These are phyloP conservation scores for Calcarius lapponicus DNA, from an alignment of 2,797 vertebrate genomes.

Conservation along the genomic window DNA sequence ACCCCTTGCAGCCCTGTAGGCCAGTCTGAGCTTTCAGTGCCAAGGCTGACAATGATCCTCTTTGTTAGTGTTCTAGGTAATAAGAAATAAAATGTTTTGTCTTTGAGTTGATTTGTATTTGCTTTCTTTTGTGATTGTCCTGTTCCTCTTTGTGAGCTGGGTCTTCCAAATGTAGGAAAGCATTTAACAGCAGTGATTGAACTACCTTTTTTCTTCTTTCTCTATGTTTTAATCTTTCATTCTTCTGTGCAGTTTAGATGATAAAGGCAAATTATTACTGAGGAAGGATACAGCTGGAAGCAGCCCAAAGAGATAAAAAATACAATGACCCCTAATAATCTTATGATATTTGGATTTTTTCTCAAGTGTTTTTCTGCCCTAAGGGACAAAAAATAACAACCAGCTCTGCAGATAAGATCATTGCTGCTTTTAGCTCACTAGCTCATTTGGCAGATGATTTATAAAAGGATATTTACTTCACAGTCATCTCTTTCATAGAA, in stretches of 20 bases:
- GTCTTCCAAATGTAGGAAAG: background rate
- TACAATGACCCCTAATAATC: background rate
- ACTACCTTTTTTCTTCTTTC: background rate
- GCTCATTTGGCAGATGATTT: constrained; percentile 5
- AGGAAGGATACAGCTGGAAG: background rate
- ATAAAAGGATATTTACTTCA: background rate
- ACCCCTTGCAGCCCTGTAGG: background rate
- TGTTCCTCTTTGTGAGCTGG: background rate
- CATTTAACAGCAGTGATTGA: background rate
- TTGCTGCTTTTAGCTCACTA: background rate
- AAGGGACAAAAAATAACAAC: background rate
- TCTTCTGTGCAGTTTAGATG: background rate
- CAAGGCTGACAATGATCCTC: background rate
- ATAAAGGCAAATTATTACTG: background rate
- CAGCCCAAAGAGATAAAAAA: background rate
- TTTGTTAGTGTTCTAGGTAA: background rate
- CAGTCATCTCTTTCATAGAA: background rate
- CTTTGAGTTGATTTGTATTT: background rate
- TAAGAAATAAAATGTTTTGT: background rate
- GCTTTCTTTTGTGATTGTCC: background rate
- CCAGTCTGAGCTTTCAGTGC: background rate
- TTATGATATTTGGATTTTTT: background rate
- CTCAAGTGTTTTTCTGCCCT: background rate
- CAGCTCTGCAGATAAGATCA: background rate
- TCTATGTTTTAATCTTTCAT: background rate